These are phyloP conservation scores for Trinorchestia longiramus DNA, from an alignment of 1,140 invertebrate genomes.

Conservation along the genomic window DNA sequence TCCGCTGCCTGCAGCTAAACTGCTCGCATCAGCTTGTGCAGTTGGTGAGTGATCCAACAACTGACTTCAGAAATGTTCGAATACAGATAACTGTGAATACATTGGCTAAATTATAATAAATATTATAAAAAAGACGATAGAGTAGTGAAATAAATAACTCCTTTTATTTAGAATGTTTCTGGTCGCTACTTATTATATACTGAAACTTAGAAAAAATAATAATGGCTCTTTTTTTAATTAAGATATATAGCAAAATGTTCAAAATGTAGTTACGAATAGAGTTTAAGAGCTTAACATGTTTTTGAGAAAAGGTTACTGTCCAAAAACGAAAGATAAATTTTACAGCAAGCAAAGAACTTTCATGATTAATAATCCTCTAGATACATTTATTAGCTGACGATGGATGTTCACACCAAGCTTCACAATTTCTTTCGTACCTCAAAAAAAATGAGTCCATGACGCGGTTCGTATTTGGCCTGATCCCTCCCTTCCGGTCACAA, in stretches of 20 bases:
- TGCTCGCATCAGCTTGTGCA: not conserved
- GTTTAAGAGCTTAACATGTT: not conserved
- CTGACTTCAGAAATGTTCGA: not conserved
- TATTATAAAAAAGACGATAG: not conserved
- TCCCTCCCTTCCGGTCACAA: too few species aligned
- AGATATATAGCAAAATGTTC: too few species aligned
- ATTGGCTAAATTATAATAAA: not conserved
- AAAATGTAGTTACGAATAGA: too few species aligned
- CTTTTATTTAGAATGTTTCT: not conserved
- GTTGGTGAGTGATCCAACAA: constrained; percentile 11
- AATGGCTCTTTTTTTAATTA: too few species aligned
- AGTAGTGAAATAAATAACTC: not conserved
- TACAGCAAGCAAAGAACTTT: too few species aligned
- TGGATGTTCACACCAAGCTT: too few species aligned
- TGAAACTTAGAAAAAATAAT: not conserved
- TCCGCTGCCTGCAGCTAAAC: constrained; percentile 1
- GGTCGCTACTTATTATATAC: not conserved
- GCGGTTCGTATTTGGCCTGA: too few species aligned
- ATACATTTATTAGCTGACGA: too few species aligned
- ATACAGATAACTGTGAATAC: not conserved
- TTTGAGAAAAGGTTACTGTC: not conserved
- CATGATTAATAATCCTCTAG: too few species aligned
- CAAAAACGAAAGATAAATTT: too few species aligned
- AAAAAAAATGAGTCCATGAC: too few species aligned
- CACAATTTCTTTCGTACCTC: too few species aligned